Base-by-base conservation (phyloP, 2,888 invertebrate species). In the Tillus elongatus region DNA sequence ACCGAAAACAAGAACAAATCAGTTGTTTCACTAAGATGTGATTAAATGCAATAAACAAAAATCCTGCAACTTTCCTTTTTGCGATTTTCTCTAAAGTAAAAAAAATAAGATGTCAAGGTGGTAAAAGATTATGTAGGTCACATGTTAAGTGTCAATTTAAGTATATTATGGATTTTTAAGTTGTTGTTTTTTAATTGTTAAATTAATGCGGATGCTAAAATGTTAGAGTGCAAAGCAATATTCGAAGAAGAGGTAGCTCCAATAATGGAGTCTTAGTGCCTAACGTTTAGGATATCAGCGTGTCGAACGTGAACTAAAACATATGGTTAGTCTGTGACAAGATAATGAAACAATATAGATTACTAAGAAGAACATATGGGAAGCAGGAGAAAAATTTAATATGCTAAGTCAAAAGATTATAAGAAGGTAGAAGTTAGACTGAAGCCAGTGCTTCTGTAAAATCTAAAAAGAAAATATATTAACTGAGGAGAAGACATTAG, bases 241-340 rank as follows among this genome's bases (percentile, higher is more conserved):
- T 70, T 85, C 13, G 70, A 64, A 33, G 92, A 95, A 61, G 92
- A 93, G 58, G 83, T 98, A 36, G 78, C 80, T n/a, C 97, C 97
- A 0, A 88, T 82, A 52, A 66, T 97, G 34, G 76, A 82, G 36
- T 89, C 86, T 60, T 66, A 72, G 90, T 27, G 68, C 79, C 0
- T 82, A 84, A 44, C 93, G 84, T 58, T 70, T 89, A 41, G 90
- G 95, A 63, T 93, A 82, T 58, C 89, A 92, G 64, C 82, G 88
- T 54, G 75, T 83, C 1, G 79, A 82, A 33, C 71, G 90, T 37
- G 91, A 95, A 58, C 67, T 92, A 30, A 88, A 92, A 46, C 83
- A 85, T 56, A 72, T 87, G 35, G 77, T 74, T 13, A 77, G 81
- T 51, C 73, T 92, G 12, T 72, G 77, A 56, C 69, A 78, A 1